A percentile compares a stretch with the other conserved stretches of the same genome.
Conservation (phyloP, 2,113 vertebrate genomes). For the Poeciliopsis turrubarensis region DNA sequence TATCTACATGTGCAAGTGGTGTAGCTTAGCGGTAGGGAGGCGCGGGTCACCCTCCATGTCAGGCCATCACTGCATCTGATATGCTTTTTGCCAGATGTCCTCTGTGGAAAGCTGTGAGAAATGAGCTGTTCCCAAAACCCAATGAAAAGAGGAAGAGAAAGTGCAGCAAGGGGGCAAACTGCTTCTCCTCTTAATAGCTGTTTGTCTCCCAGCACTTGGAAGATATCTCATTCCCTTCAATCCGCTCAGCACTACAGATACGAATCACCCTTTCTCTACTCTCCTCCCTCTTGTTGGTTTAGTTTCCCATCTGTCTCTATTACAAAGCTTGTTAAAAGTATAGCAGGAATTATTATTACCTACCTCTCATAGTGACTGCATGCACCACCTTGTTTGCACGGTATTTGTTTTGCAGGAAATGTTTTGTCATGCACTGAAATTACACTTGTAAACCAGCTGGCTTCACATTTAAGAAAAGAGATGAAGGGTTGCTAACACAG, state of each 20-base stretch:
- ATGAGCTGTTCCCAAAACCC: conserved; percentile 57
- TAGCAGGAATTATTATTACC: conserved; percentile 61
- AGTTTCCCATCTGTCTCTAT: conserved; percentile 66
- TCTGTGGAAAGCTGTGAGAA: conserved; percentile 49
- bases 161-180: conserved; percentile 31
- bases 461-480: conserved; percentile 28
- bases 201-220: conserved; percentile 56
- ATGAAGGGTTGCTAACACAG: conserved; percentile 45
- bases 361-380: conserved; percentile 44
- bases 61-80: conserved; percentile 46
- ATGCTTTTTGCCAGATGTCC: conserved; percentile 54
- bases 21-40: background rate
- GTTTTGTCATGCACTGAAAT: conserved; percentile 39
- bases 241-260: conserved; percentile 45
- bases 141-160: conserved; percentile 31
- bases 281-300: conserved; percentile 54
- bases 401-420: conserved; percentile 47
- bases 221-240: conserved; percentile 55
- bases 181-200: conserved; percentile 60
- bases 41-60: conserved; percentile 23
- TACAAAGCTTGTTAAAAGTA: conserved; percentile 67
- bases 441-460: conserved; percentile 56
- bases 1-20: conserved; percentile 2
- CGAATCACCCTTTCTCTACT: conserved; percentile 70
- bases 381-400: conserved; percentile 30